phyloP scores from a whole-genome alignment of 2,113 vertebrate species.

The Otolemur garnettii region DNA sequence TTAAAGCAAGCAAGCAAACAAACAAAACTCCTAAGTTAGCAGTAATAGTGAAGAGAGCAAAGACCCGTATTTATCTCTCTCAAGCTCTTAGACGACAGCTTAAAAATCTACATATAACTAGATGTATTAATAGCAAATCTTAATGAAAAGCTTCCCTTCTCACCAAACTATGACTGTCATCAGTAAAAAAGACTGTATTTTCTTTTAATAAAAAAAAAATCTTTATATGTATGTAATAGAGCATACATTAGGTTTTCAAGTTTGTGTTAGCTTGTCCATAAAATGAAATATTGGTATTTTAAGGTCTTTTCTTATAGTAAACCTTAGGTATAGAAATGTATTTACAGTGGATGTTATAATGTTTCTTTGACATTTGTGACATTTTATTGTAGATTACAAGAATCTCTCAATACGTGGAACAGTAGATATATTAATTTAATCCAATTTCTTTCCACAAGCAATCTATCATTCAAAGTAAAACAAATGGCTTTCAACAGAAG shows the following conservation, averaged over 20 bases:
- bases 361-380: slow-evolving; percentile 60
- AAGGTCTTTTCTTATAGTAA: slow-evolving; percentile 23
- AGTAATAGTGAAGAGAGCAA: neutral
- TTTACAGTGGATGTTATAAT: slow-evolving; percentile 20
- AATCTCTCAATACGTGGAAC: neutral
- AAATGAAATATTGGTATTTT: slow-evolving; percentile 25
- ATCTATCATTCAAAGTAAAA: slow-evolving; percentile 69
- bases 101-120: neutral
- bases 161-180: neutral
- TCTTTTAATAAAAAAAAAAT: neutral
- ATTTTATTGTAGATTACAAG: slow-evolving; percentile 66
- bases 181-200: neutral
- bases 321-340: slow-evolving; percentile 21
- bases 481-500: slow-evolving; percentile 63
- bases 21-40: neutral
- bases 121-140: neutral
- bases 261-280: slow-evolving; percentile 21
- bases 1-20: neutral
- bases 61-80: neutral
- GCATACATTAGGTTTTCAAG: neutral
- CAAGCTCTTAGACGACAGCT: neutral
- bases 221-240: neutral
- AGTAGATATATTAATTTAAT: slow-evolving; percentile 60
- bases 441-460: slow-evolving; percentile 41
- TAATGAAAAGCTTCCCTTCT: neutral